Conservation (phyloP, 2,888 invertebrate genomes). For the Shargacucullia verbasci region DNA sequence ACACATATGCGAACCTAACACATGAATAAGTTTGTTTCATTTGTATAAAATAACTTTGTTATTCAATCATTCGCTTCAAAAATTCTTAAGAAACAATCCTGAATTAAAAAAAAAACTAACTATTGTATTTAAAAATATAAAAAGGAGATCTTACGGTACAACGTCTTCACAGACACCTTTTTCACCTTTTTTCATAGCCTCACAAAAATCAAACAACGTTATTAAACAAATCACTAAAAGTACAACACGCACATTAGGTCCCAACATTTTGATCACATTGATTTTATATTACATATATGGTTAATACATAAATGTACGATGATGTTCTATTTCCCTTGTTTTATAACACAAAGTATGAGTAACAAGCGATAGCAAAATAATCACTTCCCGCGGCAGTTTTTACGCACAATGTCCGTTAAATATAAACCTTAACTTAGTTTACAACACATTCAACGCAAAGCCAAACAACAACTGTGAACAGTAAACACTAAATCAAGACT, state of each 20-base stretch:
- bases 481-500: constrained; percentile 25
- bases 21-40: no score
- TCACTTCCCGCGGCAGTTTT: constrained; percentile 21
- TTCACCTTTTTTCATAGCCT: constrained; percentile 16
- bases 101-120: neutral
- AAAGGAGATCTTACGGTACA: constrained; percentile 43
- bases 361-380: constrained; percentile 37
- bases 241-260: constrained; percentile 17
- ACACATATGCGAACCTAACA: no score
- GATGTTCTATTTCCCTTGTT: constrained; percentile 27
- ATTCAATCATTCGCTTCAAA: no score
- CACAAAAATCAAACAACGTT: constrained; percentile 29
- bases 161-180: constrained; percentile 31
- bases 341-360: constrained; percentile 45
- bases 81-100: no score
- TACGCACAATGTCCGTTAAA: constrained; percentile 14
- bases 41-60: no score
- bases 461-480: constrained; percentile 5
- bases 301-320: constrained; percentile 32
- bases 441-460: constrained; percentile 22
- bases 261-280: constrained; percentile 44
- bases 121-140: neutral
- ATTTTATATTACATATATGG: constrained; percentile 5
- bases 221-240: constrained; percentile 17
- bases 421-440: constrained; percentile 9